Conservation (phyloP, 1,140 invertebrate species). For the Orchesella cincta region DNA sequence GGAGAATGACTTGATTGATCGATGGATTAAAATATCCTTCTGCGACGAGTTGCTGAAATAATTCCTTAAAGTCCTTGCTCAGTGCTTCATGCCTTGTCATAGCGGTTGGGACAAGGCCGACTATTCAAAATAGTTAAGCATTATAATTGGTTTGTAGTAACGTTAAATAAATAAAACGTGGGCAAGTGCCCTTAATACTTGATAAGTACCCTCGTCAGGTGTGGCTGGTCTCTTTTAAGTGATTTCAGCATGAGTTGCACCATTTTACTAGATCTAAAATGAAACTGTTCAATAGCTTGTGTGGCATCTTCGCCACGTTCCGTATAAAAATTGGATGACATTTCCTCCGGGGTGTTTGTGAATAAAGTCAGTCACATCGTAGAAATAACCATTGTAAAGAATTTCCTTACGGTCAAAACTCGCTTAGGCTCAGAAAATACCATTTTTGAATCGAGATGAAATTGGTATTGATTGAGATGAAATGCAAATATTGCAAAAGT, state of each 20-base stretch:
- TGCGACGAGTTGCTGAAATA: not conserved
- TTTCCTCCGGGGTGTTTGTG: constrained; percentile 39
- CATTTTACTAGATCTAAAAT: not conserved
- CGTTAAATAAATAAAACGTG: not conserved
- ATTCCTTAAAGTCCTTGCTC: not conserved
- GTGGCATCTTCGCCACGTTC: constrained; percentile 42
- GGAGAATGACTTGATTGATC: not conserved
- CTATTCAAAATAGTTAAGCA: not conserved
- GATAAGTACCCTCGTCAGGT: not conserved
- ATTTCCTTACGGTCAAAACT: constrained; percentile 43
- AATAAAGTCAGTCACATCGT: constrained; percentile 40
- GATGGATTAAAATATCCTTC: constrained; percentile 5
- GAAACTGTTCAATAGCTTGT: constrained; percentile 5
- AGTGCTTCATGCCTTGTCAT: not conserved
- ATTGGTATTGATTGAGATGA: too few relatives aligned
- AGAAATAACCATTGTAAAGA: constrained; percentile 39
- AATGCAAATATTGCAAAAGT: too few relatives aligned
- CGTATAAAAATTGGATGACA: constrained; percentile 43
- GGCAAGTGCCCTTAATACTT: not conserved
- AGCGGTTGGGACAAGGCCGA: not conserved
- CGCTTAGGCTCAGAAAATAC: too few relatives aligned
- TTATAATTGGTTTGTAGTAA: not conserved
- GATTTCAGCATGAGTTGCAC: not conserved
- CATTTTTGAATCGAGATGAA: too few relatives aligned
- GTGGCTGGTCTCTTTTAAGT: not conserved